These are phyloP conservation scores for Columba guinea DNA, from an alignment of 2,797 vertebrate genomes.

Conservation along the genomic window DNA sequence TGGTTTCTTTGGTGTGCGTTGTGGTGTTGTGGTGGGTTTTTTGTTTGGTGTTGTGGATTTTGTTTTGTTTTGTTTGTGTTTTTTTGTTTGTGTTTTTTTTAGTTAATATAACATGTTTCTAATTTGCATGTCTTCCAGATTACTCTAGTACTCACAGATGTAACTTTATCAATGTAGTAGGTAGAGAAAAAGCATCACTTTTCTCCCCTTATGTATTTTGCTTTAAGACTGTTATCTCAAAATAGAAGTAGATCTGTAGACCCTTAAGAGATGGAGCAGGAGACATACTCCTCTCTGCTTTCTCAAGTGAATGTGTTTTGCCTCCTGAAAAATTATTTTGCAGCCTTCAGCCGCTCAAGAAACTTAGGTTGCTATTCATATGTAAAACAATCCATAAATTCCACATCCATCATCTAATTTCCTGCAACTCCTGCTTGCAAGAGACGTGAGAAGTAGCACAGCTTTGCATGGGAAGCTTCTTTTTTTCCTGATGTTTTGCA, in stretches of 20 bases:
- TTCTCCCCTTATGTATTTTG: not conserved
- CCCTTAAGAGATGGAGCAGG: not conserved
- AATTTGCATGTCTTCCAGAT: not conserved
- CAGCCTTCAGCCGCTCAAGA: not conserved
- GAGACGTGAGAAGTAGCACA: not conserved
- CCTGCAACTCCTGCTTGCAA: not conserved
- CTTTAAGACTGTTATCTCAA: not conserved
- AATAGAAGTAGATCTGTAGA: not conserved
- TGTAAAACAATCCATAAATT: not conserved
- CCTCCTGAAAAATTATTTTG: not conserved
- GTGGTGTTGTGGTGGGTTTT: not conserved
- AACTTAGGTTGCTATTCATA: not conserved
- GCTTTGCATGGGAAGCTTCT: not conserved
- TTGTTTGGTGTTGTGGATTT: not conserved
- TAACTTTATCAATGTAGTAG: not conserved
- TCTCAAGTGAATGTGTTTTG: not conserved
- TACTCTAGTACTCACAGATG: not conserved
- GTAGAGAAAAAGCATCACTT: not conserved
- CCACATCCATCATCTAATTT: not conserved
- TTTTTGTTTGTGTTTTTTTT: not conserved
- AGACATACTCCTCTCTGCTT: not conserved
- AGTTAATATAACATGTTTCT: not conserved
- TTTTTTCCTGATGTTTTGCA: slow-evolving; percentile 12
- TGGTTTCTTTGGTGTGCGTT: not conserved
- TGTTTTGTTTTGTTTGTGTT: not conserved